Percentiles rank a stretch among this genome's conserved stretches.
Evolutionary conservation across 2,113 vertebrate species (phyloP).

Genomic region (Epinephelus moara): DNA sequence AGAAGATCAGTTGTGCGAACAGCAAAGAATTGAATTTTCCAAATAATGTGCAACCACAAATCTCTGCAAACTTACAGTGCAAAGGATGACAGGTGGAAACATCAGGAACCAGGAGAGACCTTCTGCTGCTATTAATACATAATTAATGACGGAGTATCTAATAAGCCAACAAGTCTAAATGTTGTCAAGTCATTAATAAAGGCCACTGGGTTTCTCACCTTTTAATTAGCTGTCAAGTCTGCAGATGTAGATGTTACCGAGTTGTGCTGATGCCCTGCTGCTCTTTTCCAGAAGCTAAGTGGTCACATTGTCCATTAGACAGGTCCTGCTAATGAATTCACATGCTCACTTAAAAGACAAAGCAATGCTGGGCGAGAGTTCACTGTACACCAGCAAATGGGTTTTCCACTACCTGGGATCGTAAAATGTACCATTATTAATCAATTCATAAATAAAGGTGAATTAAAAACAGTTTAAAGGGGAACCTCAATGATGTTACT

Average conservation of each 20-base stretch:
- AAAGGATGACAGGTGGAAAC: not conserved
- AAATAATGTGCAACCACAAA: not conserved
- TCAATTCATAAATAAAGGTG: not conserved
- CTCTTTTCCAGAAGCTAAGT: conserved; percentile 12
- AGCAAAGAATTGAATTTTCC: not conserved
- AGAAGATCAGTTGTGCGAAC: not conserved
- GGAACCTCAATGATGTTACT: not conserved
- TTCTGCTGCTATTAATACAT: conserved; percentile 33
- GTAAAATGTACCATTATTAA: not conserved
- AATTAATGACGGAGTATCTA: conserved; percentile 16
- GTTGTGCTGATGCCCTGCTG: not conserved
- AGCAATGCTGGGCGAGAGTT: not conserved
- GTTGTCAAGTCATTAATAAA: conserved; percentile 37
- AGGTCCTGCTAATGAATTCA: not conserved
- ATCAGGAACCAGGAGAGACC: not conserved
- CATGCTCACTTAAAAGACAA: not conserved
- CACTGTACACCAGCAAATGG: not conserved
- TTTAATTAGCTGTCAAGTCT: conserved; percentile 34
- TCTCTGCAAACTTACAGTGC: not conserved
- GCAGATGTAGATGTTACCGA: conserved; percentile 26
- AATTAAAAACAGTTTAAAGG: conserved; percentile 1
- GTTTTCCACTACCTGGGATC: not conserved
- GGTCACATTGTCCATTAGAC: not conserved
- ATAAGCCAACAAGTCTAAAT: conserved; percentile 14
- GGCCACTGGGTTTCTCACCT: conserved; percentile 31